Evolutionary conservation across 2,113 vertebrate species (phyloP), one percentile per base, ranked within the genome.

Genomic region (Menidia beryllina): DNA sequence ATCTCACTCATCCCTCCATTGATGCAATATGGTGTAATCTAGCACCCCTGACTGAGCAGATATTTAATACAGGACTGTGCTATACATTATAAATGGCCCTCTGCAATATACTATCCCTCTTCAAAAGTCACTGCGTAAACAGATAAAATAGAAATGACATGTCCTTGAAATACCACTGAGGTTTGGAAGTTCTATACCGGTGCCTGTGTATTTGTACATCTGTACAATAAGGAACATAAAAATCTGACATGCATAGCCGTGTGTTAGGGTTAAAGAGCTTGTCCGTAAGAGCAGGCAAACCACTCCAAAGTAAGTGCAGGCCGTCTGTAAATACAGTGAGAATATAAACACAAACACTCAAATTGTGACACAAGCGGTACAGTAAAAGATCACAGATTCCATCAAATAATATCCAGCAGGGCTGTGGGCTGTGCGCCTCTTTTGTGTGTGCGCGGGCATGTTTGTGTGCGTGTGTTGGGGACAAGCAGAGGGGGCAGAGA

Each of bases 51-150:
- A 74, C 83, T 51, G 69, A 80, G 73, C 70, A 87, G 90, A 88
- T 89, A 91, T 89, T 90, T 85, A 91, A 91, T 92, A 90, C 73
- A 79, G 81, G 69, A 55, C 58, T 55, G 45, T 73, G 43, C 77
- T 76, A 88, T 89, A 85, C 86, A 90, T 92, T 88, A 88, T 90
- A 77, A 68, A 91, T 84, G 75, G 23, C 47, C 39, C 72, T 70
- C 81, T 81, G 76, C 79, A 76, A 67, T 75, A 80, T 75, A 41
- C 25, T n/a, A 52, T 74, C 76, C 64, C 30, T 80, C 71, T 77
- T 67, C 79, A 77, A 75, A 72, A 69, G 58, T 55, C 55, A 49
- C 51, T 67, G 80, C 47, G 23, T 72, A 84, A 74, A 81, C 21
- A 81, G 34, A 83, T 53, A 68, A 82, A 78, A 78, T 54, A 82